A percentile compares a stretch with the other conserved stretches of the same genome.
Evolutionary conservation across 2,113 vertebrate genomes (phyloP).

Genomic region (Uria aalge): DNA sequence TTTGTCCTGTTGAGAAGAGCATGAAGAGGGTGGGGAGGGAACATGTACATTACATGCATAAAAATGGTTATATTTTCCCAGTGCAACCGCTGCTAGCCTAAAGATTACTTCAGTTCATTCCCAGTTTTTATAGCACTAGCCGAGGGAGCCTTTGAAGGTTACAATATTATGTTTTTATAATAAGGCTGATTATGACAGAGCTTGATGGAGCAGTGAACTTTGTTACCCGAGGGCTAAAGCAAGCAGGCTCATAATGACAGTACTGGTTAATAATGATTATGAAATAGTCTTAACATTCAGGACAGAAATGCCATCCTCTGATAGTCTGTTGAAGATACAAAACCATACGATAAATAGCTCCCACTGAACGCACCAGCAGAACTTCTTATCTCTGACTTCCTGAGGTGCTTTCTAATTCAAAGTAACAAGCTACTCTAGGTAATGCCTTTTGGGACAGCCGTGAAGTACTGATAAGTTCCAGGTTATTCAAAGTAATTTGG

Average conservation of each 20-base stretch:
- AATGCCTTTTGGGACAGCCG: background rate
- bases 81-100: conserved; percentile 42
- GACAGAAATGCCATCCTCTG: background rate
- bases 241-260: conserved; percentile 10
- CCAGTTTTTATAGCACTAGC: conserved; percentile 49
- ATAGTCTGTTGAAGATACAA: background rate
- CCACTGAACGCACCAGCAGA: background rate
- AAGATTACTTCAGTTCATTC: conserved; percentile 41
- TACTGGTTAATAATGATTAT: conserved; percentile 18
- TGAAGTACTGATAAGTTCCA: background rate
- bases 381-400: background rate
- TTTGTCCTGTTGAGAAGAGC: conserved; percentile 32
- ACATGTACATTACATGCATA: conserved; percentile 10
- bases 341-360: background rate
- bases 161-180: conserved; percentile 63
- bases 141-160: conserved; percentile 64
- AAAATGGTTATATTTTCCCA: conserved; percentile 55
- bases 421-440: background rate
- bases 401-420: background rate
- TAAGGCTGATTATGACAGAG: conserved; percentile 47
- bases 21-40: background rate
- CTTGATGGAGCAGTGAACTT: conserved; percentile 45
- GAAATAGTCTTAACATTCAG: conserved; percentile 23
- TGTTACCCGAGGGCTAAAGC: conserved; percentile 46
- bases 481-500: background rate